Evolutionary conservation across 2,113 vertebrate species (phyloP), one percentile per base, ranked within the genome.

Genomic region (Epinephelus fuscoguttatus): DNA sequence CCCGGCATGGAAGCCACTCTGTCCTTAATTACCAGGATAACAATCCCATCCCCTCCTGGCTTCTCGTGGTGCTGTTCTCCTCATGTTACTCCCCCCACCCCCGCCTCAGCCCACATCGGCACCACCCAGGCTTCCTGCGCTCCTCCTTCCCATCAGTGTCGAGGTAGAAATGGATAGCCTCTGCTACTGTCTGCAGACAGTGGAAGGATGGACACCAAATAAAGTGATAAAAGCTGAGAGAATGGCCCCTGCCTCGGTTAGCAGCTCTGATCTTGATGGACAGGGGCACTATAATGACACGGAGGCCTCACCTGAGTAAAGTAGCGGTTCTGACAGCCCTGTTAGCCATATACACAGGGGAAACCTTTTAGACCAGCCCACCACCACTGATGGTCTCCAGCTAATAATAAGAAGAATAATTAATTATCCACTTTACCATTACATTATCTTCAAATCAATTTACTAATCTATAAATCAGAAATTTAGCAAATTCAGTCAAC

Each of bases 21-120:
- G 91, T 94, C 94, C 95, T 96, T 97, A 97, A 97, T 97, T 97
- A 97, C 95, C 92, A 94, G 95, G 93, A 95, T 96, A 96, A 96
- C 95, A 95, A 95, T 94, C 94, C 94, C 93, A 93, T 94, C 94
- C 93, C 89, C 91, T 88, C 78, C 92, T 93, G 88, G 87, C 90
- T 90, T 82, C 87, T 91, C 86, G 40, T 61, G 70, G 80, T 75
- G 82, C 86, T 66, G 23, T 55, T 85, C 81, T 73, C 86, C 78
- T 82, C 76, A 75, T 78, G 84, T 81, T 85, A 59, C 89, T 45
- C 3, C 11, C 6, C 40, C 40, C 0, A 0, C 47, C 9, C 67
- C 83, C 71, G 81, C 84, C 69, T 49, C 79, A 73, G 66, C 75
- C 64, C 37, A 53, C 59, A 10, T 78, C 52, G 60, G 79, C 80